Conservation (phyloP, 2,888 invertebrate genomes). For the Drosophila cognata region DNA sequence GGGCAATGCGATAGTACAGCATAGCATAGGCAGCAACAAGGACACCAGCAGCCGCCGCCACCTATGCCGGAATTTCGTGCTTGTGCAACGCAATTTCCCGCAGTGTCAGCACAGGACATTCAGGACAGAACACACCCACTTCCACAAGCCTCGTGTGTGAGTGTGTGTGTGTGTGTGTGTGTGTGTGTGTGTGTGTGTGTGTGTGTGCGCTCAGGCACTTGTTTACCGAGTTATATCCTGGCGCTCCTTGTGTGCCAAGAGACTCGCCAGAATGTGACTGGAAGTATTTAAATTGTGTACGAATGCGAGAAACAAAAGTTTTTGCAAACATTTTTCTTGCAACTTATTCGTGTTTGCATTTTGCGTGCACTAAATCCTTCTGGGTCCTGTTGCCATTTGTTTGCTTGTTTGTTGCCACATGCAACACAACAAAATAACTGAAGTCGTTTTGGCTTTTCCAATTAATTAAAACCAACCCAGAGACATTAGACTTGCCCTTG, state of each 20-base stretch:
- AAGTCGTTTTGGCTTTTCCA: constrained; percentile 59
- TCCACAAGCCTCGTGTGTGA: background rate
- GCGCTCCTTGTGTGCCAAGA: constrained; percentile 10
- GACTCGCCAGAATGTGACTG: constrained; percentile 52
- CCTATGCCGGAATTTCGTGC: constrained; percentile 56
- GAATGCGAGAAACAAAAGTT: constrained; percentile 61
- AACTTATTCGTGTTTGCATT: constrained; percentile 25
- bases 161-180: background rate
- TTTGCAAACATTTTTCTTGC: constrained; percentile 68
- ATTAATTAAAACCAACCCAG: constrained; percentile 65
- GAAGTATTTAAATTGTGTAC: constrained; percentile 76
- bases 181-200: constrained; percentile 23
- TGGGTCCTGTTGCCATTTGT: constrained; percentile 2
- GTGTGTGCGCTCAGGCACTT: constrained; percentile 53
- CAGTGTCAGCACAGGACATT: constrained; percentile 50
- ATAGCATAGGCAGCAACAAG: constrained; percentile 9
- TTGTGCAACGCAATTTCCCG: constrained; percentile 63
- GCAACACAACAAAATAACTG: constrained; percentile 37
- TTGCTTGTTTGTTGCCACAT: background rate
- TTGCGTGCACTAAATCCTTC: constrained; percentile 3
- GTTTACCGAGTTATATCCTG: constrained; percentile 42
- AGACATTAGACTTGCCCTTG: background rate
- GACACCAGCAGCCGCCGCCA: constrained; percentile 29
- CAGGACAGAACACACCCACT: background rate
- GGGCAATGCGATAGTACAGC: constrained; percentile 1